Evolutionary conservation across 1,140 invertebrate species (phyloP).

Genomic region (Aphaenogaster rudis): DNA sequence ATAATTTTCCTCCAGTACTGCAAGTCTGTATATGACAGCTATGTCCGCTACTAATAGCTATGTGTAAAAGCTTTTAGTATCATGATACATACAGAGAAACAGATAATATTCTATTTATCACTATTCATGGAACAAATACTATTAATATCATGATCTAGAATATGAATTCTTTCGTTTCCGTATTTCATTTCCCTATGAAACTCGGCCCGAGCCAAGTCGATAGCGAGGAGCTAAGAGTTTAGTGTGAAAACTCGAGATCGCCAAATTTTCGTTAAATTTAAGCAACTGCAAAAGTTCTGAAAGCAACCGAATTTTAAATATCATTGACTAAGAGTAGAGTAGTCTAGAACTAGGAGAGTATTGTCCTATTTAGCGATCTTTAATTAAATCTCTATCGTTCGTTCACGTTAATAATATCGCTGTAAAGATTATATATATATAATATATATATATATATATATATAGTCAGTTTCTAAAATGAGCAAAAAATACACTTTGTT

Average conservation of each 20-base stretch:
- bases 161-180: slow-evolving; percentile 69
- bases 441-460: slow-evolving; percentile 8
- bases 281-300: slow-evolving; percentile 62
- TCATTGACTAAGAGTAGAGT: slow-evolving; percentile 74
- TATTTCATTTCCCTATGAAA: slow-evolving; percentile 48
- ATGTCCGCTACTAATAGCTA: slow-evolving; percentile 78
- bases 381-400: slow-evolving; percentile 71
- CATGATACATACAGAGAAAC: slow-evolving; percentile 85
- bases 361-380: slow-evolving; percentile 67
- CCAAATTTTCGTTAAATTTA: slow-evolving; percentile 63
- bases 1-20: slow-evolving; percentile 75
- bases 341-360: slow-evolving; percentile 78
- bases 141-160: slow-evolving; percentile 77
- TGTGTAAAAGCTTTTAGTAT: slow-evolving; percentile 86
- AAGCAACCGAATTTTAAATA: slow-evolving; percentile 69
- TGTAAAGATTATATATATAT: slow-evolving; percentile 26
- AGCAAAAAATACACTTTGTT: slow-evolving; percentile 69
- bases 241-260: slow-evolving; percentile 70
- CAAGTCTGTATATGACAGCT: slow-evolving; percentile 74
- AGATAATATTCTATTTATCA: slow-evolving; percentile 80
- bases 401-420: slow-evolving; percentile 36
- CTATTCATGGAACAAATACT: slow-evolving; percentile 79
- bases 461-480: slow-evolving; percentile 63
- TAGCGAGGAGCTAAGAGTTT: slow-evolving; percentile 72
- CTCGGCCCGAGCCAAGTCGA: slow-evolving; percentile 51